A percentile compares a stretch with the other conserved stretches of the same genome.
Evolutionary conservation across 2,113 vertebrate genomes (phyloP).

Genomic region (Trematocara nigrifrons): DNA sequence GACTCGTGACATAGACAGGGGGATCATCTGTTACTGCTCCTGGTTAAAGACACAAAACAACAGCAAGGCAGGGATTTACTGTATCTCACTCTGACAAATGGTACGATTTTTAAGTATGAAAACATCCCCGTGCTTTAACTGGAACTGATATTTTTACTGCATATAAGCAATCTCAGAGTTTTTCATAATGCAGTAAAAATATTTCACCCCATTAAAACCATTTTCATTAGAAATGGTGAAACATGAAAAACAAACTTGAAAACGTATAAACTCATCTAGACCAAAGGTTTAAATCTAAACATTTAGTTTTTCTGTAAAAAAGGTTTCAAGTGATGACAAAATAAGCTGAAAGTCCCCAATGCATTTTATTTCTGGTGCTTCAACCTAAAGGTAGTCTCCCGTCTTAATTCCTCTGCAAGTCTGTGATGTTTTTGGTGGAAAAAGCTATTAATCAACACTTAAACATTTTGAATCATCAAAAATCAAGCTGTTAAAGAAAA

Average conservation of each 20-base stretch:
- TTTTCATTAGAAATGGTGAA: neutral
- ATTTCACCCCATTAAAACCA: neutral
- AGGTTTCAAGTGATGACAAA: neutral
- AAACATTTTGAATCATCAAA: neutral
- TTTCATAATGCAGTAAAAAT: neutral
- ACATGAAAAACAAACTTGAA: neutral
- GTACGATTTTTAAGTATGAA: neutral
- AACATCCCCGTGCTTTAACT: neutral
- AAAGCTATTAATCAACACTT: neutral
- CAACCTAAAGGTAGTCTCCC: neutral
- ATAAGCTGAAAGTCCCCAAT: neutral
- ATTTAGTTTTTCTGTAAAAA: neutral
- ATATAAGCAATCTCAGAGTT: neutral
- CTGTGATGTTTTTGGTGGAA: neutral
- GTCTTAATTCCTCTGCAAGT: neutral
- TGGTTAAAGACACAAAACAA: slow-evolving; percentile 15
- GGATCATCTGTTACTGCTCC: slow-evolving; percentile 10
- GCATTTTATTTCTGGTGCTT: neutral
- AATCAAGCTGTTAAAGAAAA: neutral
- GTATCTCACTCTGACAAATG: neutral
- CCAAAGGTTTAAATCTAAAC: neutral
- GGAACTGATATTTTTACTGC: neutral
- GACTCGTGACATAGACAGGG: slow-evolving; percentile 23
- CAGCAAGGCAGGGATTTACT: neutral
- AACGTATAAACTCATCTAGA: neutral